Evolutionary conservation across 2,888 invertebrate species (phyloP).

Genomic region (Brachycybe producta): DNA sequence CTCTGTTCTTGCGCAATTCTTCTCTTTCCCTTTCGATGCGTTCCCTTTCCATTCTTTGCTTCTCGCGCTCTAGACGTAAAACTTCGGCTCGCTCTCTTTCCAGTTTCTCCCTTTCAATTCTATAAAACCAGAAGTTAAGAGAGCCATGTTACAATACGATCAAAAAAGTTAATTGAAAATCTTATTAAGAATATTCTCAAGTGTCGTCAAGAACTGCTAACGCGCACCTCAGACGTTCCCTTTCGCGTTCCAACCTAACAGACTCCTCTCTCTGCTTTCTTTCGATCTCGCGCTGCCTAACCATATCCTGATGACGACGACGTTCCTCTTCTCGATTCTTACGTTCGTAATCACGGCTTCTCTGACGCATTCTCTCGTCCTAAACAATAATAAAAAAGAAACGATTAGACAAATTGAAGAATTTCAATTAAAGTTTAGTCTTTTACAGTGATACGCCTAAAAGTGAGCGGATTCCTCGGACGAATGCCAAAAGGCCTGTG

Average conservation of each 20-base stretch:
- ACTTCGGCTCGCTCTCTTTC: constrained; percentile 79
- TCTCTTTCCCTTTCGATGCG: constrained; percentile 52
- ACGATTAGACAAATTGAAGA: background rate
- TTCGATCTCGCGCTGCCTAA: constrained; percentile 64
- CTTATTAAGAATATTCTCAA: no score
- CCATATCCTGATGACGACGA: constrained; percentile 60
- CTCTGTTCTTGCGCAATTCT: constrained; percentile 67
- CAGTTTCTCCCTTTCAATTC: constrained; percentile 70
- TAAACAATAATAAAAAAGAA: background rate
- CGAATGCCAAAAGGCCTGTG: constrained; percentile 29
- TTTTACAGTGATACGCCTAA: constrained; percentile 32
- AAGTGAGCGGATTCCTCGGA: constrained; percentile 27
- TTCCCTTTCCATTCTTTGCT: constrained; percentile 57
- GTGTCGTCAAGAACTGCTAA: background rate
- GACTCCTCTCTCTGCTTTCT: constrained; percentile 69
- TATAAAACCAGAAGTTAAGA: background rate
- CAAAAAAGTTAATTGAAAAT: no score
- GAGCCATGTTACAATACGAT: no score
- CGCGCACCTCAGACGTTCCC: constrained; percentile 17
- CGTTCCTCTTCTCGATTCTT: constrained; percentile 61
- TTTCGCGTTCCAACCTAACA: constrained; percentile 19
- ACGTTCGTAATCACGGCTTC: constrained; percentile 59
- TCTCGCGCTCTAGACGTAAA: constrained; percentile 66
- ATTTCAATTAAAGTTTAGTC: background rate
- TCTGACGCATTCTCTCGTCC: constrained; percentile 32